Evolutionary conservation across 2,113 vertebrate species (phyloP).

Genomic region (Triplophysa rosa): DNA sequence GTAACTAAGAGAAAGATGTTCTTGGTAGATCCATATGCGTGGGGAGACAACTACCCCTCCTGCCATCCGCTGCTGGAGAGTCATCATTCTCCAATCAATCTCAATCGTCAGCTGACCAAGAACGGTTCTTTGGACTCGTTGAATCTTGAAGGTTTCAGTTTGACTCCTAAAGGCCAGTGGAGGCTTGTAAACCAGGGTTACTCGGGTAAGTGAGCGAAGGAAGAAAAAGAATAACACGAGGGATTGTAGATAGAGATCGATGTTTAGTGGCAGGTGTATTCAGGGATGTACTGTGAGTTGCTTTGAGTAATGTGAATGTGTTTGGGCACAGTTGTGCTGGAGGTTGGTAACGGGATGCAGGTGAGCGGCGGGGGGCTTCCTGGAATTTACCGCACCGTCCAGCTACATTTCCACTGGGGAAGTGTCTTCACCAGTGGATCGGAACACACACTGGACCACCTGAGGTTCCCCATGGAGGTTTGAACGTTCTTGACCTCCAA

Average conservation of each 20-base stretch:
- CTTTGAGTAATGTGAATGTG: background rate
- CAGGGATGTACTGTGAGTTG: no score
- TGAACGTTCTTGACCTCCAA: constrained; percentile 16
- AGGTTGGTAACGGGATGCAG: constrained; percentile 67
- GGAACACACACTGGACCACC: constrained; percentile 79
- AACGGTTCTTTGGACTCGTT: constrained; percentile 69
- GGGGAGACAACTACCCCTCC: constrained; percentile 64
- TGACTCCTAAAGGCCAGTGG: constrained; percentile 73
- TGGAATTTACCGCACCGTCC: constrained; percentile 70
- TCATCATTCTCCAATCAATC: constrained; percentile 82
- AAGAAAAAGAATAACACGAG: no score
- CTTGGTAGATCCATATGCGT: constrained; percentile 64
- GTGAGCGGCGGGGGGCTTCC: constrained; percentile 76
- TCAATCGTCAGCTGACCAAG: constrained; percentile 66
- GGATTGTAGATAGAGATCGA: no score
- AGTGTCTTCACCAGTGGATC: constrained; percentile 71
- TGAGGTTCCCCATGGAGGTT: constrained; percentile 83
- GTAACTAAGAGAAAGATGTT: background rate
- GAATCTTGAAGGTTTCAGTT: constrained; percentile 78
- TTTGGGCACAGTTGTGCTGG: constrained; percentile 69
- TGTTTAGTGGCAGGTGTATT: no score
- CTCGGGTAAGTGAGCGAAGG: constrained; percentile 65
- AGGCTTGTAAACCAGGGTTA: constrained; percentile 79
- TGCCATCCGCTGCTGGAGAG: constrained; percentile 63
- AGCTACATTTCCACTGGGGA: constrained; percentile 90